Conservation (phyloP, 2,113 vertebrate genomes). For the Suricata suricatta region DNA sequence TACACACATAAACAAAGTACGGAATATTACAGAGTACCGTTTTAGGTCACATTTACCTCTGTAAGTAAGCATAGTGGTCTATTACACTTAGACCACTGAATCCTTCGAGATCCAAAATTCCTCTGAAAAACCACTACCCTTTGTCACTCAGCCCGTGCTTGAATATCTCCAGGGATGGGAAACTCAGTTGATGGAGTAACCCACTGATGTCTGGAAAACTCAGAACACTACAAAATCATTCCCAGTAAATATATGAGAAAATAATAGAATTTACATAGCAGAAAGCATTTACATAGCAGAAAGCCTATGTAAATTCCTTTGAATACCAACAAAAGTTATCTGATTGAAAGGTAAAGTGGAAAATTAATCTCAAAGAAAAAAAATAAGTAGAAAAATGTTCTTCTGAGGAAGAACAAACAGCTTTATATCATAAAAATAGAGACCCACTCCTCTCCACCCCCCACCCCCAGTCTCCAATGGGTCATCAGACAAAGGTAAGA, state of each 20-base stretch:
- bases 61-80: not conserved
- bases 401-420: not conserved
- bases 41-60: not conserved
- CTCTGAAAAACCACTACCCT: not conserved
- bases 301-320: not conserved
- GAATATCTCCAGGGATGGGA: not conserved
- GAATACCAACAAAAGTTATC: not conserved
- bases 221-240: not conserved
- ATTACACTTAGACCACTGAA: not conserved
- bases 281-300: not conserved
- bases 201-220: not conserved
- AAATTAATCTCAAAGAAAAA: not conserved
- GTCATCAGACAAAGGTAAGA: not conserved
- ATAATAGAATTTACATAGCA: not conserved
- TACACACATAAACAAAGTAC: not conserved
- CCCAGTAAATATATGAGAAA: not conserved
- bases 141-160: not conserved
- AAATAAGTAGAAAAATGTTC: not conserved
- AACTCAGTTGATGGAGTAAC: not conserved
- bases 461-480: not conserved
- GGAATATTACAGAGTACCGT: not conserved
- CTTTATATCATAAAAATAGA: not conserved
- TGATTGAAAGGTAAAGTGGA: not conserved
- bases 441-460: rapidly evolving
- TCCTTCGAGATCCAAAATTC: not conserved